Evolutionary conservation across 2,888 invertebrate species (phyloP).

Genomic region (Leuctra nigra): DNA sequence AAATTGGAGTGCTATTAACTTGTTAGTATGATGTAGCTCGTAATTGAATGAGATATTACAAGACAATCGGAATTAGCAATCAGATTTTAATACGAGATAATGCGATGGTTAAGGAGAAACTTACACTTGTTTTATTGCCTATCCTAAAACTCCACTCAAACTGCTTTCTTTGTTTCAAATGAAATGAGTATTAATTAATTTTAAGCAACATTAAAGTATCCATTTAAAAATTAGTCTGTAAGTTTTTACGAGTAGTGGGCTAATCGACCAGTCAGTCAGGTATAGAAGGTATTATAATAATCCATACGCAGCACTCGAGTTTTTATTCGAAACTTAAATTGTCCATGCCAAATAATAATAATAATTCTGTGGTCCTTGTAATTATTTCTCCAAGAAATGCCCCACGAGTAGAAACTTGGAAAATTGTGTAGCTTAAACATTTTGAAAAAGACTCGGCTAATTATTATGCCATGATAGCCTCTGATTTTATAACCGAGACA

Average conservation of each 20-base stretch:
- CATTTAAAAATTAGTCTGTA: conserved; percentile 10
- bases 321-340: conserved; percentile 1
- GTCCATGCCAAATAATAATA: conserved; percentile 10
- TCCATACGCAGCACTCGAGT: not conserved
- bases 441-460: conserved; percentile 8
- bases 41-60: too few species aligned
- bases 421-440: not conserved
- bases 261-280: not conserved
- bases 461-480: conserved; percentile 6
- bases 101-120: too few species aligned
- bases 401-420: conserved; percentile 3
- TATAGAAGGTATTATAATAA: not conserved
- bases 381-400: conserved; percentile 8
- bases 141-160: not conserved
- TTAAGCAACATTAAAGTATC: conserved; percentile 4
- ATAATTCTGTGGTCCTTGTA: too few species aligned
- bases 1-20: too few species aligned
- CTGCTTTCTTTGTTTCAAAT: too few species aligned
- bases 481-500: conserved; percentile 12
- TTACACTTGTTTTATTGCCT: not conserved
- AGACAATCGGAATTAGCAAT: too few species aligned
- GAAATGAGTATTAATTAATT: conserved; percentile 5
- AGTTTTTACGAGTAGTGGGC: conserved; percentile 1
- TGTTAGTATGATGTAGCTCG: too few species aligned
- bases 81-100: too few species aligned